Evolutionary conservation across 2,113 vertebrate genomes (phyloP).

Genomic region (Orientallactaga bullata): DNA sequence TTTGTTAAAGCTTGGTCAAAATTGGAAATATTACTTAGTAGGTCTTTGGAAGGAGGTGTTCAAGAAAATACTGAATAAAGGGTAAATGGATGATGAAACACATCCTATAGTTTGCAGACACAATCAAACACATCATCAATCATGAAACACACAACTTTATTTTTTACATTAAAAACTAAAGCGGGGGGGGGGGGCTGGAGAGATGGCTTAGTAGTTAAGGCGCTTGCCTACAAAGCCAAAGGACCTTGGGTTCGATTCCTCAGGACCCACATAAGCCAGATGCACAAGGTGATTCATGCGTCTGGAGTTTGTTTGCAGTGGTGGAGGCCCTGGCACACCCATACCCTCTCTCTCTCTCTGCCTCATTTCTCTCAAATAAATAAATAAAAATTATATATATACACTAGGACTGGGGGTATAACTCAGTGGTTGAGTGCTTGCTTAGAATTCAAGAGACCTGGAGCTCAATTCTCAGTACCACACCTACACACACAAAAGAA

Average conservation of each 20-base stretch:
- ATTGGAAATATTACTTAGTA: neutral
- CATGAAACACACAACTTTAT: neutral
- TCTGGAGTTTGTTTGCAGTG: too few relatives aligned
- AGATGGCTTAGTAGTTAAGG: too few relatives aligned
- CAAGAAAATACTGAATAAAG: neutral
- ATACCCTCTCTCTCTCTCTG: too few relatives aligned
- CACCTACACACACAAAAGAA: neutral
- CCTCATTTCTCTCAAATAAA: too few relatives aligned
- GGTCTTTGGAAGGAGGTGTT: neutral
- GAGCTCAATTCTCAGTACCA: neutral
- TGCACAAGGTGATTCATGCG: too few relatives aligned
- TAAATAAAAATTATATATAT: too few relatives aligned
- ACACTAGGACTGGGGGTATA: too few relatives aligned
- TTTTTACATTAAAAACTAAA: neutral
- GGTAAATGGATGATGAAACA: neutral
- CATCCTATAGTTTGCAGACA: neutral
- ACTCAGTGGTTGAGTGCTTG: neutral
- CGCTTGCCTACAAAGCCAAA: too few relatives aligned
- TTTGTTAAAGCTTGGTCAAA: neutral
- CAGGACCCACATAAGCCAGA: too few relatives aligned
- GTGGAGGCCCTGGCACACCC: too few relatives aligned
- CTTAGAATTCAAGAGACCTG: neutral
- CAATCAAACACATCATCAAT: neutral
- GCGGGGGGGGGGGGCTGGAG: too few relatives aligned
- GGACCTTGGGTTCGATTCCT: too few relatives aligned